These are phyloP conservation scores for Oncorhynchus clarkii DNA, from an alignment of 2,113 vertebrate species.

Conservation along the genomic window DNA sequence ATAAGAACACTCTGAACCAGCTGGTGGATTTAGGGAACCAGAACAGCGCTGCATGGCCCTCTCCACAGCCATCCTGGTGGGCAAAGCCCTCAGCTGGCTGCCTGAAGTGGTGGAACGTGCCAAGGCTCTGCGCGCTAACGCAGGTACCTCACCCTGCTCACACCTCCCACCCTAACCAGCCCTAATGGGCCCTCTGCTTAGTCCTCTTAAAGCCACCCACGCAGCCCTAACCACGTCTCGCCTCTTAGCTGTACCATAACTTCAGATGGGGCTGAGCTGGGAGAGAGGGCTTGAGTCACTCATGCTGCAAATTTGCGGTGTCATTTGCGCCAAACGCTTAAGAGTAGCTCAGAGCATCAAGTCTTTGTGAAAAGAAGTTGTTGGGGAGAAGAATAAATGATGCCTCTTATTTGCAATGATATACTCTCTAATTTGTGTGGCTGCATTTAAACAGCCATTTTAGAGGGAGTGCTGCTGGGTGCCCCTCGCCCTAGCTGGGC, in stretches of 20 bases:
- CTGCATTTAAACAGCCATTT: constrained; percentile 56
- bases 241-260: constrained; percentile 41
- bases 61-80: constrained; percentile 90
- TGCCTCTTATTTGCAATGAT: constrained; percentile 26
- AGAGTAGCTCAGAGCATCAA: constrained; percentile 53
- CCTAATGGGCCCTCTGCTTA: constrained; percentile 26
- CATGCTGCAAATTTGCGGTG: constrained; percentile 68
- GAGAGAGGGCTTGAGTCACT: constrained; percentile 50
- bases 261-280: constrained; percentile 56
- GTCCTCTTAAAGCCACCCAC: constrained; percentile 64
- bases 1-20: constrained; percentile 96
- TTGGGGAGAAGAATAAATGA: constrained; percentile 38
- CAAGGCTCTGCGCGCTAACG: constrained; percentile 73
- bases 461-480: constrained; percentile 24
- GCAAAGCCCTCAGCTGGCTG: constrained; percentile 87
- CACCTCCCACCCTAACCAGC: background rate
- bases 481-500: background rate
- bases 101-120: constrained; percentile 90
- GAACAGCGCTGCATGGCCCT: constrained; percentile 98
- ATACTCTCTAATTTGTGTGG: constrained; percentile 39
- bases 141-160: constrained; percentile 20
- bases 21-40: constrained; percentile 95
- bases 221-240: constrained; percentile 58
- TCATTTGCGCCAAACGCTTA: constrained; percentile 49
- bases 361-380: constrained; percentile 34